Conservation (phyloP, 2,113 vertebrate genomes). For the Apistogramma diplotaenia region DNA sequence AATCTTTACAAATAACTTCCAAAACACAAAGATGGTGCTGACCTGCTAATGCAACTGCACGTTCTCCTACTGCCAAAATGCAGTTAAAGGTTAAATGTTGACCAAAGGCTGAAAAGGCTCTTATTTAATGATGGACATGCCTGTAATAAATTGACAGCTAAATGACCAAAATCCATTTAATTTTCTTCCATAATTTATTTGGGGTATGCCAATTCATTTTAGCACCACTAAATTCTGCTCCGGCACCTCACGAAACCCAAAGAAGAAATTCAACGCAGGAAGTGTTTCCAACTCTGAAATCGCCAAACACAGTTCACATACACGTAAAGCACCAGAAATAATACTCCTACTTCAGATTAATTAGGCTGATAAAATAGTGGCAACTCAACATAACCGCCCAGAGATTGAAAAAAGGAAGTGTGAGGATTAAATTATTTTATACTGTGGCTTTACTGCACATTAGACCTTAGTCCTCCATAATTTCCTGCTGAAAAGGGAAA, state of each 20-base stretch:
- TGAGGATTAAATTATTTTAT: constrained; percentile 1
- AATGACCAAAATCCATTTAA: background rate
- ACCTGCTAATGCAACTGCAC: background rate
- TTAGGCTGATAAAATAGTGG: background rate
- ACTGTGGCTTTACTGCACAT: background rate
- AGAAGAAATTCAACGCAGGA: background rate
- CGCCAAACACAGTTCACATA: background rate
- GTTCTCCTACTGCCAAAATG: background rate
- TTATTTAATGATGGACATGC: background rate
- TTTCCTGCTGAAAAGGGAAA: constrained; percentile 31
- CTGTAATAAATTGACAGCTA: background rate
- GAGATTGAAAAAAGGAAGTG: background rate
- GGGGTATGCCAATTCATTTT: background rate
- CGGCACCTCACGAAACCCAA: background rate
- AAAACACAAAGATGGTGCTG: background rate
- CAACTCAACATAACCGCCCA: background rate
- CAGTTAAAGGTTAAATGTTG: background rate
- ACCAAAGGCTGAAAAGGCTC: background rate
- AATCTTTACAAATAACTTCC: constrained; percentile 20
- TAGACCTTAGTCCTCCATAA: background rate
- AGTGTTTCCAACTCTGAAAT: background rate
- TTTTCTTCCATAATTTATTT: background rate
- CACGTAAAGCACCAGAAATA: background rate
- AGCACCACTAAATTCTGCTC: background rate
- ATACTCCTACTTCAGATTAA: background rate